Base-by-base conservation (phyloP, 2,888 invertebrate species). In the Nematopogon swammerdamellus region DNA sequence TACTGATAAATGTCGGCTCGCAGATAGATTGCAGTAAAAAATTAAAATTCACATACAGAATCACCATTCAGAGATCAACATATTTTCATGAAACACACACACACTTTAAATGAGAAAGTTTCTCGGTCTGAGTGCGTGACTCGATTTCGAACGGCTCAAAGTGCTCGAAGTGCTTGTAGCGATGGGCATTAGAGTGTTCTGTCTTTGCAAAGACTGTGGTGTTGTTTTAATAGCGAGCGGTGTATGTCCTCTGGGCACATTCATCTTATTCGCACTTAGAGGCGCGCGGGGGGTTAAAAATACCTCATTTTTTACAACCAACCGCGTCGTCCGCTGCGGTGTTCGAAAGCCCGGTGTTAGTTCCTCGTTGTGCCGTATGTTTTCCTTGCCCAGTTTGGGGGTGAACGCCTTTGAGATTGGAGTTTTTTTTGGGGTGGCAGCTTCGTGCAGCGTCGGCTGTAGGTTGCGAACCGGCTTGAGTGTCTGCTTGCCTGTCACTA, bases 61-160 rank as follows among this genome's bases (percentile, higher is more conserved):
- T n/a, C n/a, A n/a, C n/a, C n/a, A n/a, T n/a, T n/a, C n/a, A n/a
- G n/a, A n/a, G n/a, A n/a, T n/a, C n/a, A n/a, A n/a, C n/a, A n/a
- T n/a, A n/a, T n/a, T n/a, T n/a, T n/a, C n/a, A n/a, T n/a, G n/a
- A n/a, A n/a, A n/a, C n/a, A n/a, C n/a, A n/a, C n/a, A n/a, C n/a
- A n/a, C n/a, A n/a, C n/a, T n/a, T n/a, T n/a, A n/a, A n/a, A 76
- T 76, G 52, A 76, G 76, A 46, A 75, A 56, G 50, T 76, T 72
- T 58, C 71, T 73, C 1, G 56, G 68, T 56, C 61, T 52, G 77
- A 58, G 56, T 73, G 64, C 18, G 72, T 60, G 48, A 76, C 75
- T 25, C 0, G 76, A 72, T 47, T 75, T 73, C n/a, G 77, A 73
- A 53, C 76, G 57, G 55, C 62, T 66, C 42, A 74, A 61, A 46